Conservation (phyloP, 2,888 invertebrate species). For the Dynastes hyllus region DNA sequence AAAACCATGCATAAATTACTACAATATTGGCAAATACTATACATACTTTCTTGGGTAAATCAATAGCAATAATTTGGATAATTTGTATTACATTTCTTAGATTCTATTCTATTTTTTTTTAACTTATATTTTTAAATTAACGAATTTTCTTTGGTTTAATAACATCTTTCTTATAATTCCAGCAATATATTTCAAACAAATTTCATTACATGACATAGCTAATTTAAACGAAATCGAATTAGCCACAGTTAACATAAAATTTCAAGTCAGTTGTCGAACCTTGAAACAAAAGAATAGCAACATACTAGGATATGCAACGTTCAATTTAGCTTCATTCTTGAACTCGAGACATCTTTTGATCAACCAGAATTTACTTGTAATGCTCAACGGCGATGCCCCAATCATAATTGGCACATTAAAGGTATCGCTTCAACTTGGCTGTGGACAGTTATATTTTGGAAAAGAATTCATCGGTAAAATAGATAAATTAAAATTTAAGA, state of each 20-base stretch:
- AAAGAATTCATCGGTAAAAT: slow-evolving; percentile 71
- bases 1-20: no score
- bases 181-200: slow-evolving; percentile 72
- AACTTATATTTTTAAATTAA: no score
- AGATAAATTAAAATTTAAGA: slow-evolving; percentile 39
- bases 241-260: slow-evolving; percentile 66
- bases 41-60: no score
- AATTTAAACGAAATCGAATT: slow-evolving; percentile 65
- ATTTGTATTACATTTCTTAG: no score
- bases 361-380: slow-evolving; percentile 68
- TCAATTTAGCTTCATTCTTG: slow-evolving; percentile 67
- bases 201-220: slow-evolving; percentile 69
- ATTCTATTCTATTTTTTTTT: no score
- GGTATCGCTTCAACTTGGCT: slow-evolving; percentile 71
- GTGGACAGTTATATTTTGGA: slow-evolving; percentile 72
- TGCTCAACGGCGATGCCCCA: slow-evolving; percentile 69
- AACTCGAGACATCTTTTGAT: slow-evolving; percentile 66
- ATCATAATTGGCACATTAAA: slow-evolving; percentile 70
- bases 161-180: slow-evolving; percentile 51
- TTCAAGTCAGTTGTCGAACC: slow-evolving; percentile 71
- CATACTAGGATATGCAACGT: slow-evolving; percentile 69
- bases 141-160: background rate
- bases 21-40: no score
- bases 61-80: no score
- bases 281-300: slow-evolving; percentile 70